Percentiles rank a stretch among this genome's conserved stretches.
Evolutionary conservation across 2,888 invertebrate genomes (phyloP).

Genomic region (Ochropacha duplaris): DNA sequence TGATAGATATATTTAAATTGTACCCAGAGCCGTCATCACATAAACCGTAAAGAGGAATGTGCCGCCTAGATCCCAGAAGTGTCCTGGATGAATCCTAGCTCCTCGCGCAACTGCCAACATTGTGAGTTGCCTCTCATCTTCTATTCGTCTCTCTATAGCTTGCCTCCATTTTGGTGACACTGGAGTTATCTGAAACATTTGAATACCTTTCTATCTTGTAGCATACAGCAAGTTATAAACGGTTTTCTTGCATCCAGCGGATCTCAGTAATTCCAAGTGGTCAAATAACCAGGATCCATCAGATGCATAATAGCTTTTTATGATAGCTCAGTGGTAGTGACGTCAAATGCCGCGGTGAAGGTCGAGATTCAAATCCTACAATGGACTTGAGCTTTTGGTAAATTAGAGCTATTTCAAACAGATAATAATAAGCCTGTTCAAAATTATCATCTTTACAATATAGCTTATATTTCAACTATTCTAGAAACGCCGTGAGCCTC

Average conservation of each 20-base stretch:
- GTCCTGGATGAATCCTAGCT: constrained; percentile 73
- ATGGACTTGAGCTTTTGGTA: no score
- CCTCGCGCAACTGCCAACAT: constrained; percentile 64
- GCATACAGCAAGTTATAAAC: background rate
- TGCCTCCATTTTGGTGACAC: constrained; percentile 84
- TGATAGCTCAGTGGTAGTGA: no score
- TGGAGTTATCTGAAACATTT: constrained; percentile 64
- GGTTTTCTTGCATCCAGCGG: no score
- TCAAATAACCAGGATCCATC: no score
- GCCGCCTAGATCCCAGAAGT: constrained; percentile 87
- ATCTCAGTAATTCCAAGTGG: no score
- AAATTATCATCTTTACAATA: background rate
- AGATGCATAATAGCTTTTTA: no score
- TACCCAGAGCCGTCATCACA: constrained; percentile 87
- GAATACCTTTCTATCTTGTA: background rate
- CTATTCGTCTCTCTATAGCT: constrained; percentile 83
- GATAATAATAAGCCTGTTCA: background rate
- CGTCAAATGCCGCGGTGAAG: no score
- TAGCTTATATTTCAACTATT: background rate
- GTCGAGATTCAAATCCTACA: no score
- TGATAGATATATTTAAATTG: background rate
- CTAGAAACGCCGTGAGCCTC: background rate
- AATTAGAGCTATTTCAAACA: no score
- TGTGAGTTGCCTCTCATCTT: constrained; percentile 76
- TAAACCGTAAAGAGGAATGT: constrained; percentile 86